Evolutionary conservation across 2,888 invertebrate species (phyloP).

Genomic region (Saturnia japonica): DNA sequence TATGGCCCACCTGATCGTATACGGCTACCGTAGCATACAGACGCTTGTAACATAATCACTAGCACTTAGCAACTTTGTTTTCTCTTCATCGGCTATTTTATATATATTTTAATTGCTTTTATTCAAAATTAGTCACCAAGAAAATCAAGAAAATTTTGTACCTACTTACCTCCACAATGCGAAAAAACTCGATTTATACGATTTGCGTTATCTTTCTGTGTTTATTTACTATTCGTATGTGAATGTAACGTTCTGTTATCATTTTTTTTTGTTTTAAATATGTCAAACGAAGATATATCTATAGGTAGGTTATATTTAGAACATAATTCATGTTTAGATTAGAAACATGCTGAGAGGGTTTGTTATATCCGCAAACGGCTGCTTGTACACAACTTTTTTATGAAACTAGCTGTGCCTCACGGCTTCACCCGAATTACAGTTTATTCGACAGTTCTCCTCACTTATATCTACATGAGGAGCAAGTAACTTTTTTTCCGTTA

Average conservation of each 20-base stretch:
- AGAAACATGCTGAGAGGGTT: neutral
- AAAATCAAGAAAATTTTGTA: neutral
- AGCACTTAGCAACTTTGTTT: too few species aligned
- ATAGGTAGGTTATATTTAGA: conserved; percentile 10
- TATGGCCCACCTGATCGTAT: too few species aligned
- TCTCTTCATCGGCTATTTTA: too few species aligned
- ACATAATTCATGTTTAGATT: neutral
- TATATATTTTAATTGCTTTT: neutral
- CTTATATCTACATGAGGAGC: too few species aligned
- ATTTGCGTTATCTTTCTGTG: neutral
- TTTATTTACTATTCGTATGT: neutral
- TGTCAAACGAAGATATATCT: neutral
- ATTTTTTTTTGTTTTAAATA: neutral
- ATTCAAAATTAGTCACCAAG: neutral
- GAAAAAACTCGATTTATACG: neutral
- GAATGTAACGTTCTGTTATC: neutral
- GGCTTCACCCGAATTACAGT: too few species aligned
- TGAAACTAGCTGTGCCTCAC: too few species aligned
- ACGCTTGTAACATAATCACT: too few species aligned
- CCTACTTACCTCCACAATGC: neutral
- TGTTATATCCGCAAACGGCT: conserved; percentile 13
- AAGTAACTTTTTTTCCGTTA: too few species aligned
- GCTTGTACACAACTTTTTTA: neutral
- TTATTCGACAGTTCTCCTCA: too few species aligned
- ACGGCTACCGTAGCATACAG: too few species aligned